Base-by-base conservation (phyloP, 2,797 vertebrate species). In the Pseudochromis fuscus region DNA sequence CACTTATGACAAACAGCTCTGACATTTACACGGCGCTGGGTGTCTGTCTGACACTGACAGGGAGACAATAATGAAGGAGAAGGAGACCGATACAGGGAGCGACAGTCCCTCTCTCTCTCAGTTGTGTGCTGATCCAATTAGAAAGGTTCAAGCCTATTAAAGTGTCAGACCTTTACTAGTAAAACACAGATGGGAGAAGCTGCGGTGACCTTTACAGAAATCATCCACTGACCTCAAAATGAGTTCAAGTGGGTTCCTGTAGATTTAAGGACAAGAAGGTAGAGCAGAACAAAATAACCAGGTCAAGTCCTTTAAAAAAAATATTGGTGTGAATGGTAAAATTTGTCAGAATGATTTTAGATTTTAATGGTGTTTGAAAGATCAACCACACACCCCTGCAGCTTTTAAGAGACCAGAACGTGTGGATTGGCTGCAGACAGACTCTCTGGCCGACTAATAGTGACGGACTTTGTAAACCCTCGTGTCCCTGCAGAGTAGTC, bases 1-100 rank as follows among this genome's bases (percentile, higher is more conserved):
- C 87, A 93, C 85, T 57, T 82, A 81, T 79, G 91, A 92, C 90
- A 92, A 93, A 94, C 89, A 90, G 89, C 88, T 80, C 75, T 94
- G 93, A 93, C 92, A 94, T 94, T 94, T 94, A 90, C 80, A 85
- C 82, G 87, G 83, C 66, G 3, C 79, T 84, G 83, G 63, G 83
- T 87, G 84, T 89, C 86, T 86, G 77, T 76, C 80, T 87, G 77
- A 88, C 84, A 74, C 82, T 72, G 69, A 82, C 82, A 75, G 81
- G 48, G 72, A 88, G 84, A 87, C 79, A 84, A 81, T 86, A 87
- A 87, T 79, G 86, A 84, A 69, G 79, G 71, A 80, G 80, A 75
- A 57, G 65, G 59, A 77, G 70, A 65, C 50, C 0, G 21, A 72
- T 62, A 30, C 56, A 48, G 62, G 49, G 30, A 70, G 65, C 70